These are phyloP conservation scores for Xenopus petersii DNA, from an alignment of 2,797 vertebrate genomes.

Conservation along the genomic window DNA sequence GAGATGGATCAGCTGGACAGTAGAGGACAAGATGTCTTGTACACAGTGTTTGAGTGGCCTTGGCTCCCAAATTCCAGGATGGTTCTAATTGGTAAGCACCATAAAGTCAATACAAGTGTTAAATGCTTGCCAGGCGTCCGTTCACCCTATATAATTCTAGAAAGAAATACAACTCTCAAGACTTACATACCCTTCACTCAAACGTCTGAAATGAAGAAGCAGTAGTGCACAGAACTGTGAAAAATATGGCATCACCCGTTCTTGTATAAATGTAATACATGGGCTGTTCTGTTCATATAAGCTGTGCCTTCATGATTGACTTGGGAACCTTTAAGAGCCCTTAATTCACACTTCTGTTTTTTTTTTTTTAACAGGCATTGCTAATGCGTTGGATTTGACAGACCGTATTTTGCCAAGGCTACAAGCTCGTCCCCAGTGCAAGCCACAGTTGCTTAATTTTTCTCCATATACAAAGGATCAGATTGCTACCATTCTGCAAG, in stretches of 20 bases:
- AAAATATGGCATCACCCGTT: no score
- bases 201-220: no score
- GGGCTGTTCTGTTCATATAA: no score
- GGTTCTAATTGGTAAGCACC: slow-evolving; percentile 80
- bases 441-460: slow-evolving; percentile 82
- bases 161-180: no score
- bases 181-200: no score
- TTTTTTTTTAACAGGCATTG: slow-evolving; percentile 70
- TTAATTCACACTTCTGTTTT: background rate
- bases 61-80: slow-evolving; percentile 77
- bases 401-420: slow-evolving; percentile 86
- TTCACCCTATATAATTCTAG: no score
- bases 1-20: slow-evolving; percentile 97
- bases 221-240: no score
- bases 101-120: no score
- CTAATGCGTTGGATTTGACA: slow-evolving; percentile 91
- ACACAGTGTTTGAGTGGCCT: slow-evolving; percentile 93
- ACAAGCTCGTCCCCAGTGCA: slow-evolving; percentile 69
- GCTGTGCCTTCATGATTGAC: no score
- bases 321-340: no score
- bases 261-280: no score
- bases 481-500: slow-evolving; percentile 81
- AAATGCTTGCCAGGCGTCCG: no score
- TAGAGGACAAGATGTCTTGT: slow-evolving; percentile 89
- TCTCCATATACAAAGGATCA: slow-evolving; percentile 84